Conservation (phyloP, 1,140 invertebrate species). For the Tetramorium alpestre region DNA sequence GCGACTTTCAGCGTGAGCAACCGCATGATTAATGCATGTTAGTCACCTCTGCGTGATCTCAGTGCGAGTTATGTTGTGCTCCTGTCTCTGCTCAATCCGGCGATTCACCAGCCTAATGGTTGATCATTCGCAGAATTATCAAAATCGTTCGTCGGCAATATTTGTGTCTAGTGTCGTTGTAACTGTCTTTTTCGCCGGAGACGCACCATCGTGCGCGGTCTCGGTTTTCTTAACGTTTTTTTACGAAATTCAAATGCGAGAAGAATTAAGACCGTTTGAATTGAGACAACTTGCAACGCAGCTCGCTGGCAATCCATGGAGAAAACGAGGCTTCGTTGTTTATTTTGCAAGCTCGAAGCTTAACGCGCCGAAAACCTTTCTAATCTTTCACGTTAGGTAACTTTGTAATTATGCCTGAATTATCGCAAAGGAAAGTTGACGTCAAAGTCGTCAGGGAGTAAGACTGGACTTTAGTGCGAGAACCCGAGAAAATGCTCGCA, state of each 20-base stretch:
- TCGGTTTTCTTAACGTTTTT: not conserved
- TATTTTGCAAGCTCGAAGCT: slow-evolving; percentile 3
- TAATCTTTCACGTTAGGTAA: slow-evolving; percentile 33
- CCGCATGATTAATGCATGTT: slow-evolving; percentile 75
- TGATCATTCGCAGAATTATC: slow-evolving; percentile 66
- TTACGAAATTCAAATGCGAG: not conserved
- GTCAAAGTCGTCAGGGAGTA: slow-evolving; percentile 37
- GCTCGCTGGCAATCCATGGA: not conserved
- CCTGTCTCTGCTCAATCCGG: slow-evolving; percentile 89
- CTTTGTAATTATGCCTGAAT: slow-evolving; percentile 50
- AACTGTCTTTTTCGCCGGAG: slow-evolving; percentile 69
- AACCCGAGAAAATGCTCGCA: not conserved
- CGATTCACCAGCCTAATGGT: slow-evolving; percentile 89
- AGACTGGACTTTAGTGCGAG: slow-evolving; percentile 15
- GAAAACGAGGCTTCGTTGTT: not conserved
- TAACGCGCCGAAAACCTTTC: slow-evolving; percentile 34
- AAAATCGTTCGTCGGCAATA: not conserved
- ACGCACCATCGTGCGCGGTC: not conserved
- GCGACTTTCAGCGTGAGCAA: slow-evolving; percentile 67
- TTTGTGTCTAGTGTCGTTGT: slow-evolving; percentile 33
- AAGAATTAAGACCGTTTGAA: not conserved
- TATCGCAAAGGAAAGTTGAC: slow-evolving; percentile 40
- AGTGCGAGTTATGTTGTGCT: slow-evolving; percentile 89
- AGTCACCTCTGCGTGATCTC: slow-evolving; percentile 90
- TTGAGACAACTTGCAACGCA: not conserved